A percentile compares a stretch with the other conserved stretches of the same genome.
Conservation (phyloP, 2,888 invertebrate genomes). For the Phortica magna region DNA sequence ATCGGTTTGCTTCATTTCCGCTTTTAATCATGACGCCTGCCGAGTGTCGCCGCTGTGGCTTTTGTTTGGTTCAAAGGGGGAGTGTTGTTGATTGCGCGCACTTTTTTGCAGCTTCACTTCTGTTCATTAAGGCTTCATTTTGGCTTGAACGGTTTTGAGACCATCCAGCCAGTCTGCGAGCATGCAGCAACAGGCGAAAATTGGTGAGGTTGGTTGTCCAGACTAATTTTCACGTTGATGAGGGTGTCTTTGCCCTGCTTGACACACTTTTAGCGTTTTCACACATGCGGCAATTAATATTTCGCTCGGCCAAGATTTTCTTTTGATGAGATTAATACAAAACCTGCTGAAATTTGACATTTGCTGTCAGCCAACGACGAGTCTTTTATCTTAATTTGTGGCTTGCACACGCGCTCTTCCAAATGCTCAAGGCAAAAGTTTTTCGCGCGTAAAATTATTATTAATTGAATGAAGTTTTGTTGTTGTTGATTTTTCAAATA, state of each 20-base stretch:
- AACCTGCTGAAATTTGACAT: slow-evolving; percentile 62
- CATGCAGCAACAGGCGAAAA: slow-evolving; percentile 26
- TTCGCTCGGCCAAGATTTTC: too few relatives aligned
- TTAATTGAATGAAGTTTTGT: slow-evolving; percentile 69
- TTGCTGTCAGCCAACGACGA: slow-evolving; percentile 57
- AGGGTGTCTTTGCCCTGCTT: slow-evolving; percentile 56
- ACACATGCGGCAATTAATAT: slow-evolving; percentile 67
- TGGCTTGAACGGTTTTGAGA: slow-evolving; percentile 54
- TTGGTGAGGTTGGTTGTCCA: slow-evolving; percentile 46
- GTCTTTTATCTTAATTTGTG: slow-evolving; percentile 61
- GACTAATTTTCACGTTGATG: slow-evolving; percentile 75
- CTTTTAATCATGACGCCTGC: slow-evolving; percentile 64
- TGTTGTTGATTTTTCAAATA: slow-evolving; percentile 60
- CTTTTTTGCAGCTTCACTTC: slow-evolving; percentile 20
- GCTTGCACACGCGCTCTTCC: slow-evolving; percentile 22
- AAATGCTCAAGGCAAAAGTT: slow-evolving; percentile 36
- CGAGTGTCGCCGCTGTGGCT: background rate
- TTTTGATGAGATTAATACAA: slow-evolving; percentile 65
- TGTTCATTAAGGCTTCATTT: background rate
- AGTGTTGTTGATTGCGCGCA: slow-evolving; percentile 42
- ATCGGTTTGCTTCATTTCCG: slow-evolving; percentile 58
- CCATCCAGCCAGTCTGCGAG: slow-evolving; percentile 41
- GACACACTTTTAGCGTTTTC: background rate
- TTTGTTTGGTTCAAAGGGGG: background rate
- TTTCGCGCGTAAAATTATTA: slow-evolving; percentile 73